phyloP scores from a whole-genome alignment of 2,888 invertebrate species.

The Diplazon laetatorius region DNA sequence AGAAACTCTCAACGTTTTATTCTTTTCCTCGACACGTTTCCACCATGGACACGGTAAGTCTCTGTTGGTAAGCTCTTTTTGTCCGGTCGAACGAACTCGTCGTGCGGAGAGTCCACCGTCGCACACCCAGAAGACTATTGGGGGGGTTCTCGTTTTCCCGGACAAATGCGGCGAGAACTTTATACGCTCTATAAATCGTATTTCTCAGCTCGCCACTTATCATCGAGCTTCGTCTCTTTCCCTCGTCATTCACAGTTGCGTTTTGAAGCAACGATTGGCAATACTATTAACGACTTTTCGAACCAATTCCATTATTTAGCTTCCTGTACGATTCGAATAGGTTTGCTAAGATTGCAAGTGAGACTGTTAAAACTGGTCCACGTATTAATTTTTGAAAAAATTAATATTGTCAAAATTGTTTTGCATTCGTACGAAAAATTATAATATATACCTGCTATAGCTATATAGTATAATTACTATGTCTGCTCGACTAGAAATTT shows the following conservation, averaged over 20 bases:
- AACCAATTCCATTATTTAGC: slow-evolving; percentile 6
- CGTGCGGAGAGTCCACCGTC: slow-evolving; percentile 18
- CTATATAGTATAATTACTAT: too few species aligned
- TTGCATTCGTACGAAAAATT: too few species aligned
- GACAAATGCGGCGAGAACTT: slow-evolving; percentile 45
- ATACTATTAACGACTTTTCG: neutral
- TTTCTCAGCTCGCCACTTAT: slow-evolving; percentile 43
- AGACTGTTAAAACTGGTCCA: too few species aligned
- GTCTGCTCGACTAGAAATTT: too few species aligned
- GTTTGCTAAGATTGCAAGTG: neutral
- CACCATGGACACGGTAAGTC: slow-evolving; percentile 46
- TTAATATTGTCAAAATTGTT: too few species aligned
- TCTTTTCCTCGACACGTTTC: slow-evolving; percentile 49
- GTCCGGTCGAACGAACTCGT: slow-evolving; percentile 39
- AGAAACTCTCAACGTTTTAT: slow-evolving; percentile 15
- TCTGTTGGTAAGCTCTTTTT: slow-evolving; percentile 48
- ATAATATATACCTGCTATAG: too few species aligned
- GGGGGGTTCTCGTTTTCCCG: slow-evolving; percentile 26
- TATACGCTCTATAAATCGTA: slow-evolving; percentile 48
- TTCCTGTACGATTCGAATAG: neutral
- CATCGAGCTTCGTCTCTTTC: slow-evolving; percentile 2
- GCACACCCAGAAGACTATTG: slow-evolving; percentile 44
- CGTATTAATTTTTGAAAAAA: too few species aligned
- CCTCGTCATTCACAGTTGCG: slow-evolving; percentile 14
- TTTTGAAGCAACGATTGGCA: too few species aligned